These are phyloP conservation scores for Pharmacophagus antenor DNA, from an alignment of 2,888 invertebrate species.

Conservation along the genomic window DNA sequence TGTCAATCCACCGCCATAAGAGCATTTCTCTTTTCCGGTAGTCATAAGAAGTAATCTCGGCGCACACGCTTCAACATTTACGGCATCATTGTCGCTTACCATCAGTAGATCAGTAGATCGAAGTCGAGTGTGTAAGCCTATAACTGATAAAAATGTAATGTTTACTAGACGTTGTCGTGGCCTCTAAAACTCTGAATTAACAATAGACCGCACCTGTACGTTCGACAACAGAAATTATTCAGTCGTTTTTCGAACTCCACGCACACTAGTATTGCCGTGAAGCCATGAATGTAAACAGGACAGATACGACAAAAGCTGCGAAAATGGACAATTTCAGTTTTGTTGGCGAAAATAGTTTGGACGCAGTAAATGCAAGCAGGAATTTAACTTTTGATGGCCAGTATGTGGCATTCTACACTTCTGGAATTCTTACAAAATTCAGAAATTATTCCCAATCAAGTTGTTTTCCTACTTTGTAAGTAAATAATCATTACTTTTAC, in stretches of 20 bases:
- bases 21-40: no score
- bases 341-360: conserved; percentile 48
- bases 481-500: background rate
- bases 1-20: no score
- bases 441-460: background rate
- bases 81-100: no score
- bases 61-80: no score
- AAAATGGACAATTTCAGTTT: conserved; percentile 67
- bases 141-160: no score
- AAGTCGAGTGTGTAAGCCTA: no score
- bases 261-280: conserved; percentile 23
- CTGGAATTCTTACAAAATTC: conserved; percentile 1
- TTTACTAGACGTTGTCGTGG: conserved; percentile 41
- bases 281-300: background rate
- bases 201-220: conserved; percentile 46
- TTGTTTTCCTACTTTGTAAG: background rate
- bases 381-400: background rate
- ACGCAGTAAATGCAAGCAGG: conserved; percentile 36
- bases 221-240: conserved; percentile 37
- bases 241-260: conserved; percentile 36
- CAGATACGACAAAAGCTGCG: background rate
- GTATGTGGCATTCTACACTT: conserved; percentile 18
- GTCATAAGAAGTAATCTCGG: no score
- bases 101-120: no score
- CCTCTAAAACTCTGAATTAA: conserved; percentile 46